Base-by-base conservation (phyloP, 2,888 invertebrate genomes). In the Corbicula japonica region DNA sequence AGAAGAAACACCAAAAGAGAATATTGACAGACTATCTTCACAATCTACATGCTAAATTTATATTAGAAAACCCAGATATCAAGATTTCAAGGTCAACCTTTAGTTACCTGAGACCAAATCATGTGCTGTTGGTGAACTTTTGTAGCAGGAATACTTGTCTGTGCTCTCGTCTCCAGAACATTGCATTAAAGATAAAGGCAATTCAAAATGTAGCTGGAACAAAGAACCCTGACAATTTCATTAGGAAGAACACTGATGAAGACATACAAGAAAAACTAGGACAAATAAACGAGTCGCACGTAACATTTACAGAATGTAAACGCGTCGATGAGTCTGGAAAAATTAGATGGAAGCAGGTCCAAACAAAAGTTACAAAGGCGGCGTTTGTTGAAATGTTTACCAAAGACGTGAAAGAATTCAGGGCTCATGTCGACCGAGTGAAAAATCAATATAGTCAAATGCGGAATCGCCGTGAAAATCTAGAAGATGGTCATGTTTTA, bases 371-470 rank as follows among this genome's bases (percentile, higher is more conserved):
- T 1, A 12, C 46, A 52, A 78, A 50, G 41, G 28, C 8, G 6
- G 32, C 23, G n/a, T 73, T 78, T 38, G 38, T 62, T n/a, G 41
- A 58, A 15, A 34, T 38, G 44, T 68, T 78, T 5, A 41, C 32
- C 18, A 69, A 73, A 38, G 69, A 78, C 21, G n/a, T 66, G 6
- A 38, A 21, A 50, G 41, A 48, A 21, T 78, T 78, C 21, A 62
- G 68, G 38, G 38, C n/a, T 1, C 70, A 70, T 38, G 65, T 74
- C 28, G 28, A 32, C 3, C 54, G 82, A 18, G 66, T 82, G 15
- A 54, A 72, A n/a, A 69, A 44, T n/a, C 75, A 79, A 50, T 83
- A 83, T 44, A 41, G 26, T n/a, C 52, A 77, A 52, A 54, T 77
- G 30, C 58, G 61, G 41, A 35, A 32, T 23, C 72, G 68, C 6